Percentiles rank a stretch among this genome's conserved stretches.
Evolutionary conservation across 2,797 vertebrate genomes (phyloP).

Genomic region (Nothura maculosa): DNA sequence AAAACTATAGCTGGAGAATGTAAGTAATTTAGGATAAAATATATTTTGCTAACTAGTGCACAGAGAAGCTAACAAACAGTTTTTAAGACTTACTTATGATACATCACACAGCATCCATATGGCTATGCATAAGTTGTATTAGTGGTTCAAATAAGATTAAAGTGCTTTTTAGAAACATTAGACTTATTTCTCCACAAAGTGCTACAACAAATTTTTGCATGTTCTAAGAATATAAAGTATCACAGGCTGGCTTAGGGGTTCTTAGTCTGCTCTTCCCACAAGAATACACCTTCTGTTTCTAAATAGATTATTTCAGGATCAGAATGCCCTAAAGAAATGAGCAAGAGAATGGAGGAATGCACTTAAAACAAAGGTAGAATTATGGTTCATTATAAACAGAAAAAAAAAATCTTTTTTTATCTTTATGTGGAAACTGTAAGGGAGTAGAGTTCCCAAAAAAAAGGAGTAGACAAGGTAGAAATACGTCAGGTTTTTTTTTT

Average conservation of each 20-base stretch:
- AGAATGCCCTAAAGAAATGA: neutral
- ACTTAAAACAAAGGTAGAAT: neutral
- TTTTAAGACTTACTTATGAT: slow-evolving; percentile 5
- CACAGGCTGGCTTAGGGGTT: neutral
- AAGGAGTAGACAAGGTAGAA: neutral
- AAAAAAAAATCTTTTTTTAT: neutral
- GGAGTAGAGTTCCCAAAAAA: neutral
- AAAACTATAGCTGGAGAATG: neutral
- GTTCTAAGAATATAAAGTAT: neutral
- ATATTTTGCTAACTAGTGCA: neutral
- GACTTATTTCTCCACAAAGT: neutral
- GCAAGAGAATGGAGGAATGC: neutral
- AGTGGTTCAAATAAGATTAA: slow-evolving; percentile 15
- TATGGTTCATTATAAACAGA: neutral
- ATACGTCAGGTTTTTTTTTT: neutral
- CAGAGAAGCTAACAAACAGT: neutral
- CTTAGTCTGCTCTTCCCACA: neutral
- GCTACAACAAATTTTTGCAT: neutral
- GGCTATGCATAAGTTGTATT: neutral
- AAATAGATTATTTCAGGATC: neutral
- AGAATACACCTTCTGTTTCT: neutral
- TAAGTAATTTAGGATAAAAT: slow-evolving; percentile 14
- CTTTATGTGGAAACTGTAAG: neutral
- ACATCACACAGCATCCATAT: neutral
- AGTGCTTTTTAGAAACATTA: neutral